Base-by-base conservation (phyloP, 2,797 vertebrate species). In the Argya squamiceps region DNA sequence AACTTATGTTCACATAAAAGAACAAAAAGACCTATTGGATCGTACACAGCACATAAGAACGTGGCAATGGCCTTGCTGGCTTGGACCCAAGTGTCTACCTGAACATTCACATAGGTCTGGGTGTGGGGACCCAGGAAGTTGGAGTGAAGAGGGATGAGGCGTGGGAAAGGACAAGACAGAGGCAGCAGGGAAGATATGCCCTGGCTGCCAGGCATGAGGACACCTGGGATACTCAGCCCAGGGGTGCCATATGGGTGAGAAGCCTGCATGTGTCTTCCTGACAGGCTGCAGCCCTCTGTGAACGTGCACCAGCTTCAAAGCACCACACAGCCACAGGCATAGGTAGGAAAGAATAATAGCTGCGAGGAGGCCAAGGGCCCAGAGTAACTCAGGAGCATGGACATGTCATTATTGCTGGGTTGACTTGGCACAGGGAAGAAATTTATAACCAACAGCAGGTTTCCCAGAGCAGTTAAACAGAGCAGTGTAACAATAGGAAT, bases 401-500 rank as follows among this genome's bases (percentile, higher is more conserved):
- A 77, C 0, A 0, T 68, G 92, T 89, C 22, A 2, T 82, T 89
- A 77, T 46, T 95, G 39, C 55, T 92, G 34, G 37, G 50, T 68
- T 84, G 41, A 30, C 49, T 95, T 87, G 88, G 80, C 80, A 87
- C 64, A 64, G 64, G 39, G 32, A 93, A 77, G 78, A 81, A 58
- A 86, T 89, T 82, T 89, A 34, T 79, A 69, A 84, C 71, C 68
- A 20, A 80, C 60, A 92, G 69, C 52, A 84, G 70, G 67, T 81
- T 91, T 89, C 43, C 65, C 64, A 69, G 76, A 77, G 60, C 37
- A 84, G 73, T 94, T 95, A 96, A 92, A 81, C n/a, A 78, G 44
- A 77, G 49, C 18, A 50, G 55, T 41, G 37, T 67, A 79, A 95
- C 89, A 93, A 96, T 58, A 78, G 24, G n/a, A 94, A 94, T 53